These are phyloP conservation scores for Percopsis transmontana DNA, from an alignment of 2,113 vertebrate species.

Conservation along the genomic window DNA sequence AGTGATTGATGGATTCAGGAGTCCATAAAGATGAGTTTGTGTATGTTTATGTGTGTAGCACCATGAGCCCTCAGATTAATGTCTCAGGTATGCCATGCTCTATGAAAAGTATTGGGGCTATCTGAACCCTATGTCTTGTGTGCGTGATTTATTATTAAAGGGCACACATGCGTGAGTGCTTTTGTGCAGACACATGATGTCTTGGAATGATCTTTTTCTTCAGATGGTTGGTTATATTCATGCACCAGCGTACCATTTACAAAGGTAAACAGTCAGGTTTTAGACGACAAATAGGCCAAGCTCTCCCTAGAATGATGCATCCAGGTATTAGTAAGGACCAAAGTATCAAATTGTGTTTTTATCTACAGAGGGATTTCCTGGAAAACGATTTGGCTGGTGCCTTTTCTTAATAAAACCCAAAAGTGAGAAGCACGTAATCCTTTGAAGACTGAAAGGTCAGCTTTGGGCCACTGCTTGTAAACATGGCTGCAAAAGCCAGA, in stretches of 20 bases:
- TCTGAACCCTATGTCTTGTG: constrained; percentile 9
- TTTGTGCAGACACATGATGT: no score
- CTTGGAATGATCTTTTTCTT: no score
- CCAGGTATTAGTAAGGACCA: no score
- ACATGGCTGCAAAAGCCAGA: constrained; percentile 41
- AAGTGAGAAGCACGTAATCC: background rate
- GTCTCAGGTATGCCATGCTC: constrained; percentile 33
- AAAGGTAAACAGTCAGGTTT: no score
- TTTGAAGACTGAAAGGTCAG: constrained; percentile 31
- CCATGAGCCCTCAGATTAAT: constrained; percentile 42
- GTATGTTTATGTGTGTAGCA: constrained; percentile 3
- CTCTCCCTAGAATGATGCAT: no score
- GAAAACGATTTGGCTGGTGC: background rate
- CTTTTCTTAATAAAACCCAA: constrained; percentile 3
- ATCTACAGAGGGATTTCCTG: background rate
- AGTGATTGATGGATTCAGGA: constrained; percentile 58
- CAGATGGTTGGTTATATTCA: no score
- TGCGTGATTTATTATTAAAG: constrained; percentile 5
- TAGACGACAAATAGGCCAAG: no score
- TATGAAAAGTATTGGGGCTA: constrained; percentile 16
- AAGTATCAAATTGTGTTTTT: no score
- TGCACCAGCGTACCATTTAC: no score
- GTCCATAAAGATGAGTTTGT: constrained; percentile 39
- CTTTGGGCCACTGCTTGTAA: constrained; percentile 30
- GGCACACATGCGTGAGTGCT: background rate